Base-by-base conservation (phyloP, 2,113 vertebrate species). In the Enhydra lutris region DNA sequence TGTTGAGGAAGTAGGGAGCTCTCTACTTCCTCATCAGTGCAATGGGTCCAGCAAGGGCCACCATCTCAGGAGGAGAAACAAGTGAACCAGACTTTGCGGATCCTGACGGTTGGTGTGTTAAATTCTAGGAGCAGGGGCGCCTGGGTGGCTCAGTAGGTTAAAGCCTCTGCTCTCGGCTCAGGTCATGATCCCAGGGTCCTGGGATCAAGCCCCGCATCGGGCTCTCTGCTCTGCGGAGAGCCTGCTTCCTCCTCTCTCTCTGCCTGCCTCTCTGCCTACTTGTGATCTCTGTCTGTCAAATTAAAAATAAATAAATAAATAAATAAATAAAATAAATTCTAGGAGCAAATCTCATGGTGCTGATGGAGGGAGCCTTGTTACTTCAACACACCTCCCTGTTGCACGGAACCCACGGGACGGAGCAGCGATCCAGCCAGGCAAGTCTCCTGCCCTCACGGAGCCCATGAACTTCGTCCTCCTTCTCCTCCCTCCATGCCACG, bases 331-430 rank as follows among this genome's bases (percentile, higher is more conserved):
- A n/a, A n/a, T 55, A 21, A 59, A 69, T 61, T 73, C 50, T 67
- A 50, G 95, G 69, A 61, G 18, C 36, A 0, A 12, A 52, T 9
- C 5, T 29, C 6, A 1, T 18, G n/a, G 42, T 4, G 42, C 80
- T 63, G 42, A 23, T 0, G 3, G 7, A 57, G 18, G 39, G 34
- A 39, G 23, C 18, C 81, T 39, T 1, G 47, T 47, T 47, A 50
- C 88, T 79, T 24, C 14, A 9, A 17, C 8, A 8, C 12, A 29
- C 42, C 6, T 34, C 20, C 52, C 26, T 1, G n/a, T 65, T 1
- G 5, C 26, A 8, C 0, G 0, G 57, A 12, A 57, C 24, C 1
- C 82, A 3, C 20, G 8, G 24, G n/a, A 0, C 5, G 4, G 71
- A 73, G 36, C 21, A 4, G 11, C 2, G 36, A 6, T 36, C 39